Base-by-base conservation (phyloP, 2,113 vertebrate species). In the Catharus bicknelli region DNA sequence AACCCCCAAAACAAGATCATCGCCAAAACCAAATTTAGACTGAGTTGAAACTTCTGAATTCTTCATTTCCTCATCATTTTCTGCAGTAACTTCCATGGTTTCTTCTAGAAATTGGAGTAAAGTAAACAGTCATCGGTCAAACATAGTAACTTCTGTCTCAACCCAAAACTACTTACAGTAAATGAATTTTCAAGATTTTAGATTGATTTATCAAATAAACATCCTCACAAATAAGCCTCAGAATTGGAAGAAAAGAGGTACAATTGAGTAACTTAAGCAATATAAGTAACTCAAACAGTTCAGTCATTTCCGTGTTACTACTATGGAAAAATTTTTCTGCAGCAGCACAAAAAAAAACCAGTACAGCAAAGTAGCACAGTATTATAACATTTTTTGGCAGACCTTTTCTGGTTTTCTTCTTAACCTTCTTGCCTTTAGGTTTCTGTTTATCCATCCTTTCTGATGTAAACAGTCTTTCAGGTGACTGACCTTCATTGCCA, bases 1-100 rank as follows among this genome's bases (percentile, higher is more conserved):
- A 94, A 99, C 98, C 85, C 99, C 99, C 82, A 99, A 97, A 43
- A 99, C 98, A 45, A 99, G 98, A 90, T 97, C 97, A 95, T 99
- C 98, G 68, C 98, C 98, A 94, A 98, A 97, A 27, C 26, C 75
- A 45, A 84, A 95, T 63, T 97, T 97, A 59, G 95, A 93, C 55
- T 94, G 86, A 93, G 85, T 25, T 73, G 95, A 97, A 69, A 83
- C 83, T 47, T 98, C 97, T 36, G 70, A 90, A 77, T 95, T 97
- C 43, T 74, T 88, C 77, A 97, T 94, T 92, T 97, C 97, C 42
- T 95, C 85, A 5, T 93, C 62, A 81, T 94, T 95, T 92, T 97
- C 96, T 66, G 75, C 81, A 87, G 79, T 47, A 88, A 67, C 9
- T 66, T 95, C 93, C 13, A 5, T 22, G 21, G 85, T 96, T 75